Conservation (phyloP, 2,888 invertebrate genomes). For the Zaprionus bogoriensis region DNA sequence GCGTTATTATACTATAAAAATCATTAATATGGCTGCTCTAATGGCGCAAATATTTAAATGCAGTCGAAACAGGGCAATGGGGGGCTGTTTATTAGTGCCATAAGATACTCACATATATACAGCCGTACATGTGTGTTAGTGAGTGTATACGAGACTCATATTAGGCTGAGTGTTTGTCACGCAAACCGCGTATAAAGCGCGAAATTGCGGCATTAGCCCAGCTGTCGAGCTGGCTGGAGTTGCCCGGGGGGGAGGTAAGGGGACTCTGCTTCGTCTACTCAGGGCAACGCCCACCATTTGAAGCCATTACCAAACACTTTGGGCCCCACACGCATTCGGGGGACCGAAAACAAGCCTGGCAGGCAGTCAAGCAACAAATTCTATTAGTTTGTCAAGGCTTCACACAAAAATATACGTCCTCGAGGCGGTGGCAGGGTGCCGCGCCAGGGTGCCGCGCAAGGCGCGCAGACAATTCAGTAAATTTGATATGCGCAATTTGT, state of each 20-base stretch:
- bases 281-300: slow-evolving; percentile 66
- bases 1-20: slow-evolving; percentile 72
- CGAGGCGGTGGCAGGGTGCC: no score
- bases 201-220: slow-evolving; percentile 64
- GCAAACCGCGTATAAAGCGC: slow-evolving; percentile 71
- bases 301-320: slow-evolving; percentile 71
- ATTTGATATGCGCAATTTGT: slow-evolving; percentile 78
- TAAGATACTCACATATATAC: slow-evolving; percentile 10
- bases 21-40: slow-evolving; percentile 65
- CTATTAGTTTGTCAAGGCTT: slow-evolving; percentile 70
- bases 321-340: slow-evolving; percentile 38
- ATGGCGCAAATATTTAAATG: slow-evolving; percentile 68
- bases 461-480: slow-evolving; percentile 65
- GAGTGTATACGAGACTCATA: not conserved
- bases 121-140: slow-evolving; percentile 1
- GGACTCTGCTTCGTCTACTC: slow-evolving; percentile 18
- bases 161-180: slow-evolving; percentile 53
- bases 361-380: slow-evolving; percentile 61
- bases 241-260: not conserved
- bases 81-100: slow-evolving; percentile 16
- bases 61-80: not conserved
- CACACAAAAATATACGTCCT: slow-evolving; percentile 36
- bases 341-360: slow-evolving; percentile 8
- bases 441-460: slow-evolving; percentile 31
- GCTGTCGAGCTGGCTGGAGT: slow-evolving; percentile 15